These are phyloP conservation scores for Malurus cyaneus DNA, from an alignment of 2,113 vertebrate genomes.

Conservation along the genomic window DNA sequence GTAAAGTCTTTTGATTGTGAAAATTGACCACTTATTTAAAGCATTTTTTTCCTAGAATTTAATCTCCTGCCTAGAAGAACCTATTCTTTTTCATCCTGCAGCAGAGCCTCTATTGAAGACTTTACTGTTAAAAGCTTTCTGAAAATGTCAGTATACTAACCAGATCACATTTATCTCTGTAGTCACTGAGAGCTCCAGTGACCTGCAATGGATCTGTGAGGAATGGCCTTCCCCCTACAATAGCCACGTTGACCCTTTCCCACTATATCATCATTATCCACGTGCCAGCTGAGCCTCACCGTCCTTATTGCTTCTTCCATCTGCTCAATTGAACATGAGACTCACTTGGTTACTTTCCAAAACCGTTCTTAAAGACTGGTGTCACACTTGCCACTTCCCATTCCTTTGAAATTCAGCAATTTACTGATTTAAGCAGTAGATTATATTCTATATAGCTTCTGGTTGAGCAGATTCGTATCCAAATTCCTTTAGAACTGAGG, in stretches of 20 bases:
- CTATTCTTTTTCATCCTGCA: not conserved
- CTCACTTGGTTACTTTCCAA: not conserved
- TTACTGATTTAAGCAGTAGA: not conserved
- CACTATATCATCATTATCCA: constrained; percentile 32
- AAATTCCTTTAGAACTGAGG: not conserved
- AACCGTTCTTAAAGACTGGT: not conserved
- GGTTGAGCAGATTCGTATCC: not conserved
- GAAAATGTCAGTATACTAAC: constrained; percentile 28
- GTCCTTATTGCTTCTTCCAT: constrained; percentile 15
- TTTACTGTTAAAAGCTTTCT: constrained; percentile 17
- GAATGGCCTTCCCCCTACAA: not conserved
- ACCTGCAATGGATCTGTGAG: constrained; percentile 25
- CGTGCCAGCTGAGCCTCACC: constrained; percentile 8
- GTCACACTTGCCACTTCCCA: constrained; percentile 29
- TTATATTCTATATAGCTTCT: not conserved
- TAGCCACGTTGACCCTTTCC: not conserved
- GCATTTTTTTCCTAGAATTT: not conserved
- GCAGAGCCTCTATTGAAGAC: not conserved
- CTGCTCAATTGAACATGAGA: constrained; percentile 1
- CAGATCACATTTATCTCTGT: constrained; percentile 33
- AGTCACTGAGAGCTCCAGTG: not conserved
- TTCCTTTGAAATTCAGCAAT: constrained; percentile 5
- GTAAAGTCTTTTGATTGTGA: not conserved
- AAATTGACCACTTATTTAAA: constrained; percentile 22
- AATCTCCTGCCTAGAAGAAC: not conserved